These are phyloP conservation scores for Irena cyanogastra DNA, from an alignment of 2,113 vertebrate genomes.

Conservation along the genomic window DNA sequence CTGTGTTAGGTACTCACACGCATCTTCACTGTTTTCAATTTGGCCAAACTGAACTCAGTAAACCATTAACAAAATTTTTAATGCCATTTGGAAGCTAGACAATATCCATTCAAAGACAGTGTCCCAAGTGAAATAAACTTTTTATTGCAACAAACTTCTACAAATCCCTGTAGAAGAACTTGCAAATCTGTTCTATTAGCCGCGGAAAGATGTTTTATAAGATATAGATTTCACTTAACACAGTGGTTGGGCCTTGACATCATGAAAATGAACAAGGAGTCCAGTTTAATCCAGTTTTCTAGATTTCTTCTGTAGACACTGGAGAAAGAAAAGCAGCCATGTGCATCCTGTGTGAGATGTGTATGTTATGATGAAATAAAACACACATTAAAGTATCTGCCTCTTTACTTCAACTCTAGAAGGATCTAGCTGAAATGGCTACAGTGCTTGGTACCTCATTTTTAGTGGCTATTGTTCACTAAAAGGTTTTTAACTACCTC, in stretches of 20 bases:
- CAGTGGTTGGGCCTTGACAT: not conserved
- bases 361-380: not conserved
- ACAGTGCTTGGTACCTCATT: not conserved
- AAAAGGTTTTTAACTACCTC: not conserved
- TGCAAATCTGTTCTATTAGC: not conserved
- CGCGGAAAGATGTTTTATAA: not conserved
- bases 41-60: not conserved
- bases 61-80: not conserved
- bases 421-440: not conserved
- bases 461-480: not conserved
- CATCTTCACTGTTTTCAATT: not conserved
- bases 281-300: not conserved
- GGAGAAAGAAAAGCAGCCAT: not conserved
- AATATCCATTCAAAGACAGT: not conserved
- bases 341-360: not conserved
- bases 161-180: not conserved
- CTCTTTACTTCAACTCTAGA: not conserved
- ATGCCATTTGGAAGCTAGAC: not conserved
- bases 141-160: not conserved
- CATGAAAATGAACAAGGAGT: not conserved
- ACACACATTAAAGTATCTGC: not conserved
- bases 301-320: not conserved
- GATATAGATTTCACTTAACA: not conserved
- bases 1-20: not conserved
- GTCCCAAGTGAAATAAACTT: not conserved